phyloP scores from a whole-genome alignment of 2,113 vertebrate genomes.

The Proterorhinus semilunaris region DNA sequence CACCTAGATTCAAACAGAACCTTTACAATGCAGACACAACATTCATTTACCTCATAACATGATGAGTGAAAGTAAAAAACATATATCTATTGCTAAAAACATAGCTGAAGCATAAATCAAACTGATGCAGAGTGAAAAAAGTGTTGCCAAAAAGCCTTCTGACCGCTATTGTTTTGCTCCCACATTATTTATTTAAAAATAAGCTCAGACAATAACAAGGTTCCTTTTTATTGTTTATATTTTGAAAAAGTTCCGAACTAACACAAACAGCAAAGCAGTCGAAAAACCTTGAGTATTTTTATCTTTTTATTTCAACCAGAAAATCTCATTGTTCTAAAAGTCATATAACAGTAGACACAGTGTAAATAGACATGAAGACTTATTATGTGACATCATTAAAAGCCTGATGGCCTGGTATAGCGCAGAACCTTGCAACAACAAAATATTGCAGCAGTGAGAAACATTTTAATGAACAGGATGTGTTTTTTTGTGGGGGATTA shows the following conservation, averaged over 20 bases:
- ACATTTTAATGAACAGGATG: conserved; percentile 9
- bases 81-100: too few relatives aligned
- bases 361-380: background rate
- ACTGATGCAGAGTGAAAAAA: too few relatives aligned
- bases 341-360: background rate
- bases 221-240: background rate
- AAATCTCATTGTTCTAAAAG: too few relatives aligned
- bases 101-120: too few relatives aligned
- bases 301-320: too few relatives aligned
- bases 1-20: too few relatives aligned
- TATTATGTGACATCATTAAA: background rate
- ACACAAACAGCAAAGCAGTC: background rate
- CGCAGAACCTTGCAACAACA: background rate
- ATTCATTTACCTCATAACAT: too few relatives aligned
- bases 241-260: too few relatives aligned
- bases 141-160: too few relatives aligned
- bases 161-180: background rate
- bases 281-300: background rate
- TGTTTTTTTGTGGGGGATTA: background rate
- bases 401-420: background rate
- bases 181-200: background rate
- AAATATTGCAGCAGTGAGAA: background rate
- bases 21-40: too few relatives aligned
- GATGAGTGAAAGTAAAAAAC: too few relatives aligned
- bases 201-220: background rate